A percentile compares a stretch with the other conserved stretches of the same genome.
Evolutionary conservation across 2,888 invertebrate species (phyloP).

Genomic region (Agriopis marginaria): DNA sequence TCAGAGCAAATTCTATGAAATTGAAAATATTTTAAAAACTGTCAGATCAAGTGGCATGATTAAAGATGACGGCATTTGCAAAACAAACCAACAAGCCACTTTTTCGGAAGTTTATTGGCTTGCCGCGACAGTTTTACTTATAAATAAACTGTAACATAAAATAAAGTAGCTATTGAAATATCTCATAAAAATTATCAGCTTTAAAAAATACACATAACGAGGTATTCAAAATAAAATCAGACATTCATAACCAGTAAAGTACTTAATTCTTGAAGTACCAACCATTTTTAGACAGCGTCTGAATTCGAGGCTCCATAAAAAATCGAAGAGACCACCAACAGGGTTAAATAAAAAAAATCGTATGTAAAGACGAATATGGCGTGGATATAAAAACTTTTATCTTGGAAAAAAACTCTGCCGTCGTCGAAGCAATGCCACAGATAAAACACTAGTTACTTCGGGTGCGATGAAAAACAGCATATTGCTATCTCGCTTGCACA

Average conservation of each 20-base stretch:
- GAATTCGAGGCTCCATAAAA: slow-evolving; percentile 30
- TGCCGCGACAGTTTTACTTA: neutral
- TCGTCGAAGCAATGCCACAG: slow-evolving; percentile 49
- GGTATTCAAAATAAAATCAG: slow-evolving; percentile 9
- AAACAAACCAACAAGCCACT: neutral
- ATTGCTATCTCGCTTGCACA: slow-evolving; percentile 68
- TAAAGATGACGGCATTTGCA: too few species aligned
- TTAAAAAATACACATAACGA: slow-evolving; percentile 2
- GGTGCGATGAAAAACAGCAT: slow-evolving; percentile 70
- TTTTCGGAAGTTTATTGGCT: neutral
- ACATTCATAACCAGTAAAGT: slow-evolving; percentile 13
- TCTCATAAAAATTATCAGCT: slow-evolving; percentile 4
- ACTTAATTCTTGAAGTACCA: slow-evolving; percentile 14
- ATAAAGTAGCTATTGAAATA: neutral
- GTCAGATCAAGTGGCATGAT: too few species aligned
- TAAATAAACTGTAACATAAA: slow-evolving; percentile 2
- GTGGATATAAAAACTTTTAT: slow-evolving; percentile 46
- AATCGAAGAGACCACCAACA: slow-evolving; percentile 43
- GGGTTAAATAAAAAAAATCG: slow-evolving; percentile 35
- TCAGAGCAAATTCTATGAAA: too few species aligned
- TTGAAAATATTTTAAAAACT: too few species aligned
- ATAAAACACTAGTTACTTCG: slow-evolving; percentile 7
- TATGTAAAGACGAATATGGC: slow-evolving; percentile 44
- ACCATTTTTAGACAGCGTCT: slow-evolving; percentile 14
- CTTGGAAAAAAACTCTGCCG: slow-evolving; percentile 40